These are phyloP conservation scores for Phalacrocorax brasilianus DNA, from an alignment of 2,113 vertebrate genomes.

Conservation along the genomic window DNA sequence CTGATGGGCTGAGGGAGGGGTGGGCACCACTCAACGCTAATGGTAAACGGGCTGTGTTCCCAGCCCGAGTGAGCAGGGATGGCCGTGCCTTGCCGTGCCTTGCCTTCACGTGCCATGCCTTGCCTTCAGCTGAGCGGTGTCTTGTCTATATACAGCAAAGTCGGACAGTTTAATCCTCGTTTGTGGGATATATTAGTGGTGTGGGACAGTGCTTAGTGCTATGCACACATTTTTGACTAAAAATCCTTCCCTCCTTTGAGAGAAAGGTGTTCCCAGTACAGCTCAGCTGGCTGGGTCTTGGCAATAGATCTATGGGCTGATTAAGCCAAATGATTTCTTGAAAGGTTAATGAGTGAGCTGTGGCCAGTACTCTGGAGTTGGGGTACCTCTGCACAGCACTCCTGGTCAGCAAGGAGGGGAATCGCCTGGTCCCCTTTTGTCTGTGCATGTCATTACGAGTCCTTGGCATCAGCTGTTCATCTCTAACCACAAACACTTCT, in stretches of 20 bases:
- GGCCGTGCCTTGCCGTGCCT: not conserved
- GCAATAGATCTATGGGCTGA: not conserved
- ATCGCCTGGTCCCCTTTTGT: not conserved
- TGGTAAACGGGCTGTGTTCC: not conserved
- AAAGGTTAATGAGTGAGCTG: not conserved
- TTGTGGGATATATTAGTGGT: not conserved
- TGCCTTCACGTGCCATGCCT: not conserved
- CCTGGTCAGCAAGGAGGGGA: not conserved
- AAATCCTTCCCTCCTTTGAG: not conserved
- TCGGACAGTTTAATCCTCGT: not conserved
- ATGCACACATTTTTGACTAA: fast-evolving
- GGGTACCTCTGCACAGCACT: not conserved
- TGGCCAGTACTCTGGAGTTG: not conserved
- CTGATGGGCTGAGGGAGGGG: not conserved
- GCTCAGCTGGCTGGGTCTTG: not conserved
- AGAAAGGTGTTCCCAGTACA: not conserved
- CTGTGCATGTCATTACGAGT: not conserved
- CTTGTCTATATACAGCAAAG: not conserved
- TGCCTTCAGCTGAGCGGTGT: not conserved
- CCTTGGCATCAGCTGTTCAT: not conserved
- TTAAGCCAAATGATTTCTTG: conserved; percentile 3
- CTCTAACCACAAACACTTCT: not conserved
- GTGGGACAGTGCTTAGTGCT: not conserved
- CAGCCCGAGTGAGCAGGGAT: fast-evolving
- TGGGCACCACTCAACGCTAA: not conserved